Evolutionary conservation across 2,797 vertebrate species (phyloP).

Genomic region (Typhlichthys subterraneus): DNA sequence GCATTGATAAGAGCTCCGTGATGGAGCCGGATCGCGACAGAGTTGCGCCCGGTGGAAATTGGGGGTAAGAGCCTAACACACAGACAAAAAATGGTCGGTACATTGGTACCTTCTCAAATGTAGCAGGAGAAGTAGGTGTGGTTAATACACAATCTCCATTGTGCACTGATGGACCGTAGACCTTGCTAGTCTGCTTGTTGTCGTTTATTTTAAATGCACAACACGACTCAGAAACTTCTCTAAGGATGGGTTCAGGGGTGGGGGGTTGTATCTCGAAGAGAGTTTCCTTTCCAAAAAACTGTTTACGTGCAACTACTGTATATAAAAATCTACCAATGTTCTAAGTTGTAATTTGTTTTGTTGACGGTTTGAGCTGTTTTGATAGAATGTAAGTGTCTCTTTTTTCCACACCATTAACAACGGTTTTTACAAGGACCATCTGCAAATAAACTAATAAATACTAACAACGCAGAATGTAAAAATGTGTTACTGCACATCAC

Average conservation of each 20-base stretch:
- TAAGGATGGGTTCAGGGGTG: slow-evolving; percentile 9
- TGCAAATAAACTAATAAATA: slow-evolving; percentile 43
- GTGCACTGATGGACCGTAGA: slow-evolving; percentile 1
- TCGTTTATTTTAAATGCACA: slow-evolving; percentile 21
- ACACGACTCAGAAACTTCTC: slow-evolving; percentile 19
- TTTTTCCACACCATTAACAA: slow-evolving; percentile 54
- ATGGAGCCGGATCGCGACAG: too few relatives aligned
- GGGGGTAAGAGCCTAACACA: too few relatives aligned
- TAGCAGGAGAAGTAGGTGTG: neutral
- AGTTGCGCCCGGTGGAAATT: too few relatives aligned
- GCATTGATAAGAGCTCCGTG: too few relatives aligned
- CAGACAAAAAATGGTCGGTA: too few relatives aligned
- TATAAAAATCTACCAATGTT: slow-evolving; percentile 67
- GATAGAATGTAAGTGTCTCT: slow-evolving; percentile 61
- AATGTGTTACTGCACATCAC: slow-evolving; percentile 49
- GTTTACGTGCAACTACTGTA: slow-evolving; percentile 78
- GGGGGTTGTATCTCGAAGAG: slow-evolving; percentile 19
- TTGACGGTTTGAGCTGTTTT: slow-evolving; percentile 62
- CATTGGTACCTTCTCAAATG: too few relatives aligned
- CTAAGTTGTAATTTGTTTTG: slow-evolving; percentile 64
- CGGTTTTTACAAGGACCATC: slow-evolving; percentile 54
- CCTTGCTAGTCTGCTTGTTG: slow-evolving; percentile 45
- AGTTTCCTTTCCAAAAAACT: slow-evolving; percentile 50
- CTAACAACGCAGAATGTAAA: slow-evolving; percentile 30
- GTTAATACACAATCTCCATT: neutral